Evolutionary conservation across 2,113 vertebrate genomes (phyloP), one percentile per base, ranked within the genome.

Genomic region (Grus americana): DNA sequence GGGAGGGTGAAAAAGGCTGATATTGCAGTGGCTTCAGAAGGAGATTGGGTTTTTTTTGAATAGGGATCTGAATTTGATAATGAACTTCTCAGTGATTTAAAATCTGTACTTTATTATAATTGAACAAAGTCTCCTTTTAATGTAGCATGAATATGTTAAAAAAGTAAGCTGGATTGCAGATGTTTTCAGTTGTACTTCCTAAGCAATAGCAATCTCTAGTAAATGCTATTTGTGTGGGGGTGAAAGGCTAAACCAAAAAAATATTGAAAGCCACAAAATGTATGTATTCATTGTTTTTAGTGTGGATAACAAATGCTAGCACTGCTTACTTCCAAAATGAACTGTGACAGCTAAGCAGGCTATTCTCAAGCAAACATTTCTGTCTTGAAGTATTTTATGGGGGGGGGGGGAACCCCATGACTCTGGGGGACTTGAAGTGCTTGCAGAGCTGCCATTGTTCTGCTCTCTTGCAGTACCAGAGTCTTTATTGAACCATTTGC

Each of bases 1-100:
- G 65, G 29, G 8, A 11, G 42, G 42, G 1, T 42, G 65, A 15
- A 32, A 6, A 2, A 6, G 34, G 29, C 52, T 46, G 58, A 5
- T 10, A 0, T 5, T 47, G 30, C 1, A 0, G 5, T 49, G 78
- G 8, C 40, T 61, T 46, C 54, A 4, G 84, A 26, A 63, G 23
- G 26, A 73, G 63, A 8, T 4, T 55, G 38, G 20, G 5, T 2
- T 3, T 7, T 34, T 65, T 94, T 32, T 30, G 6, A 36, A 8
- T 16, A 63, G 72, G 20, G 15, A 4, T 66, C 16, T 44, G 63
- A 71, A 44, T 78, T 76, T 78, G 36, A 13, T 52, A 18, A 32
- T 19, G 7, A 76, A 29, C 19, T 83, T 47, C 15, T 54, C 17
- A 2, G 32, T 15, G 67, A 46, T 61, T 58, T 66, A 21, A 80